Evolutionary conservation across 1,140 invertebrate genomes (phyloP).

Genomic region (Armadillidium nasatum): DNA sequence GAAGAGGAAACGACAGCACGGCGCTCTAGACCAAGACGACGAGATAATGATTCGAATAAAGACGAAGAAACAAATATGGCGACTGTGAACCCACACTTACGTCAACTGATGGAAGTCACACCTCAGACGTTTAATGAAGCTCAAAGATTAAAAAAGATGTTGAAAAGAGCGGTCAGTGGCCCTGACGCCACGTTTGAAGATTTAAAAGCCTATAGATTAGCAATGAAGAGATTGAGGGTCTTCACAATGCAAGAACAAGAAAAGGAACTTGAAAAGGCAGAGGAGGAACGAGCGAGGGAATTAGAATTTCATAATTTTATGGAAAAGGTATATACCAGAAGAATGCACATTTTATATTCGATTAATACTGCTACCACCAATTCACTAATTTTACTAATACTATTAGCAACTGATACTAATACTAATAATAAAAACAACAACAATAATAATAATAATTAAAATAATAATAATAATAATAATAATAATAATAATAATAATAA

Average conservation of each 20-base stretch:
- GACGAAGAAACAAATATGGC: background rate
- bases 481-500: too few relatives aligned
- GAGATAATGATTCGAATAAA: background rate
- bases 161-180: constrained; percentile 37
- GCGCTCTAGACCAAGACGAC: background rate
- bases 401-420: too few relatives aligned
- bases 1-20: background rate
- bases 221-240: constrained; percentile 38
- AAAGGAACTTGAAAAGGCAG: constrained; percentile 33
- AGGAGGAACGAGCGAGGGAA: constrained; percentile 30
- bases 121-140: constrained; percentile 24
- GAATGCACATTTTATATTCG: too few relatives aligned
- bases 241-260: constrained; percentile 40
- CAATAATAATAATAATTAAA: too few relatives aligned
- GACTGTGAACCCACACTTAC: background rate
- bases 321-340: constrained; percentile 31
- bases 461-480: too few relatives aligned
- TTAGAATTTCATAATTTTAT: constrained; percentile 34
- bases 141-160: constrained; percentile 42
- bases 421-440: too few relatives aligned
- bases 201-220: constrained; percentile 37
- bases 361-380: too few relatives aligned
- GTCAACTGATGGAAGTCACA: background rate
- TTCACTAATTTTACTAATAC: too few relatives aligned
- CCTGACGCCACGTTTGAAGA: constrained; percentile 43